A percentile compares a stretch with the other conserved stretches of the same genome.
Evolutionary conservation across 1,140 invertebrate genomes (phyloP).

Genomic region (Drosophila lowei): DNA sequence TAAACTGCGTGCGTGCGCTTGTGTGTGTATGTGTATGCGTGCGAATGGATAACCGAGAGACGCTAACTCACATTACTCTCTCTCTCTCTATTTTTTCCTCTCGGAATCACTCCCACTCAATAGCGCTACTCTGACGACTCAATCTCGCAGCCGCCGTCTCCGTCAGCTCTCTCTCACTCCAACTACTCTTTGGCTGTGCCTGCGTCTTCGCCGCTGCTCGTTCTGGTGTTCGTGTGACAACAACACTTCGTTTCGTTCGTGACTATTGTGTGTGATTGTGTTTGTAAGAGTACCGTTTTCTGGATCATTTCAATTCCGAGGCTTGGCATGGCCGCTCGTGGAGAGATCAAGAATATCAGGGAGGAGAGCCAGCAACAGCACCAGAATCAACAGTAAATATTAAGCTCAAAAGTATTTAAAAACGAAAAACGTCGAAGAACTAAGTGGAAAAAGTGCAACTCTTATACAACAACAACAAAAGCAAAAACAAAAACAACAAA

Average conservation of each 20-base stretch:
- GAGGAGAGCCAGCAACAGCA: slow-evolving; percentile 40
- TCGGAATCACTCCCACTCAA: slow-evolving; percentile 1
- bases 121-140: no score
- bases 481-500: slow-evolving; percentile 6
- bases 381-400: slow-evolving; percentile 33
- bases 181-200: no score
- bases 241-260: not conserved
- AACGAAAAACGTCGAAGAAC: not conserved
- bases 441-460: not conserved
- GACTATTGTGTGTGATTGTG: slow-evolving; percentile 1
- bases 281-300: not conserved
- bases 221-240: no score
- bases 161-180: slow-evolving; percentile 2
- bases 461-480: slow-evolving; percentile 5
- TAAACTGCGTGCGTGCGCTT: no score
- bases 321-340: slow-evolving; percentile 39
- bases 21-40: not conserved
- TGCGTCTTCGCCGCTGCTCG: no score
- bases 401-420: slow-evolving; percentile 15
- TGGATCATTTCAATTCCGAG: slow-evolving; percentile 1
- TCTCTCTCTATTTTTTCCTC: slow-evolving; percentile 10
- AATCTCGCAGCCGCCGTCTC: no score
- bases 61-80: no score
- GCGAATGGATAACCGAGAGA: no score
- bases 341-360: slow-evolving; percentile 34